phyloP scores from a whole-genome alignment of 2,888 invertebrate species.

The Elmis aenea region DNA sequence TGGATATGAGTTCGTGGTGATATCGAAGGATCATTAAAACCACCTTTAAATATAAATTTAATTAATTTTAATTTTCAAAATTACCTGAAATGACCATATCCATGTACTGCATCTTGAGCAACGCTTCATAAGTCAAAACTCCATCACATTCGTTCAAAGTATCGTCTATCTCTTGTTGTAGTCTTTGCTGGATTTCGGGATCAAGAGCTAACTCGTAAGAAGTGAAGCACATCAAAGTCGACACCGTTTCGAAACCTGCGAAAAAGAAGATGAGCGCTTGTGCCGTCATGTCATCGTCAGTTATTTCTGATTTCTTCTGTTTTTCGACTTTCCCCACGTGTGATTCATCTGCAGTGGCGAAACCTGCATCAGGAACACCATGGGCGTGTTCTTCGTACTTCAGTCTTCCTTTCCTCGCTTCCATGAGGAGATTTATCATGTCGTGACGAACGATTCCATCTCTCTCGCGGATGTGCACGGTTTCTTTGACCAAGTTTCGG shows the following conservation, averaged over 20 bases:
- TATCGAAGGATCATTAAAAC: too few species aligned
- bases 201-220: slow-evolving; percentile 55
- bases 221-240: slow-evolving; percentile 49
- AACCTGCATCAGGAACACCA: slow-evolving; percentile 17
- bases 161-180: slow-evolving; percentile 55
- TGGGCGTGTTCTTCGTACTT: slow-evolving; percentile 15
- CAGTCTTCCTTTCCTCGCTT: too few species aligned
- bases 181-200: slow-evolving; percentile 53
- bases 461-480: slow-evolving; percentile 29
- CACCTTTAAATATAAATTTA: too few species aligned
- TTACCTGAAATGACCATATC: slow-evolving; percentile 47
- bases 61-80: too few species aligned
- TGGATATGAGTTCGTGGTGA: too few species aligned
- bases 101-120: slow-evolving; percentile 50
- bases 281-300: slow-evolving; percentile 51
- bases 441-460: slow-evolving; percentile 38
- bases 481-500: slow-evolving; percentile 27
- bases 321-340: slow-evolving; percentile 19
- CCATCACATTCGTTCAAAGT: slow-evolving; percentile 41
- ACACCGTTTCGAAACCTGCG: slow-evolving; percentile 50
- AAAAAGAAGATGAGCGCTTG: slow-evolving; percentile 53
- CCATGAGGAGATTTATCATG: slow-evolving; percentile 42
- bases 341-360: slow-evolving; percentile 36
- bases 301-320: slow-evolving; percentile 14
- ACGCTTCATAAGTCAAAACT: slow-evolving; percentile 44